Conservation (phyloP, 2,797 vertebrate genomes). For the Centropyge bicolor region DNA sequence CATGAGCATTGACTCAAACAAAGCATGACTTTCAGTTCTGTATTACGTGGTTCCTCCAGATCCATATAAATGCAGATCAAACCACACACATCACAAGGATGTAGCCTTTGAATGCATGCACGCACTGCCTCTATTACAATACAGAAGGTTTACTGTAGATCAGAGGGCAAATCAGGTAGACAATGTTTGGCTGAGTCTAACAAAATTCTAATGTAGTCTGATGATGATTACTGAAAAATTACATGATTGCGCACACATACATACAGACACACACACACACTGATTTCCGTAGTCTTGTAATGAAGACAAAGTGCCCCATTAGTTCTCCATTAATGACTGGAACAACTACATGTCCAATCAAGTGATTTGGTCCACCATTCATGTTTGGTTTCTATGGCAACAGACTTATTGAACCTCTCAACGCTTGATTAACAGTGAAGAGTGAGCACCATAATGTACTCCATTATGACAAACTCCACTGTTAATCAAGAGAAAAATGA, state of each 20-base stretch:
- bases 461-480: conserved; percentile 29
- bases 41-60: background rate
- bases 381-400: conserved; percentile 66
- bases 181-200: background rate
- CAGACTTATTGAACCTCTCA: conserved; percentile 62
- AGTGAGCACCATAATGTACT: conserved; percentile 40
- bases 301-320: conserved; percentile 58
- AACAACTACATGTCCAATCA: conserved; percentile 62
- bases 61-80: background rate
- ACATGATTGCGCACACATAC: conserved; percentile 1
- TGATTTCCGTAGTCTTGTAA: conserved; percentile 39
- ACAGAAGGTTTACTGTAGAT: background rate
- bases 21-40: background rate
- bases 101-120: background rate
- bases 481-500: conserved; percentile 53
- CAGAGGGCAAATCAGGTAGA: background rate
- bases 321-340: conserved; percentile 55
- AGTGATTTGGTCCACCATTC: conserved; percentile 44
- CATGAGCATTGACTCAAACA: background rate
- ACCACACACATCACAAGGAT: background rate
- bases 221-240: conserved; percentile 20
- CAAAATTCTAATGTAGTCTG: background rate
- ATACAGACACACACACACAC: conserved; percentile 25
- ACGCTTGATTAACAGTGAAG: conserved; percentile 56
- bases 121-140: background rate